These are phyloP conservation scores for Glaucomys volans DNA, from an alignment of 2,113 vertebrate species.

Conservation along the genomic window DNA sequence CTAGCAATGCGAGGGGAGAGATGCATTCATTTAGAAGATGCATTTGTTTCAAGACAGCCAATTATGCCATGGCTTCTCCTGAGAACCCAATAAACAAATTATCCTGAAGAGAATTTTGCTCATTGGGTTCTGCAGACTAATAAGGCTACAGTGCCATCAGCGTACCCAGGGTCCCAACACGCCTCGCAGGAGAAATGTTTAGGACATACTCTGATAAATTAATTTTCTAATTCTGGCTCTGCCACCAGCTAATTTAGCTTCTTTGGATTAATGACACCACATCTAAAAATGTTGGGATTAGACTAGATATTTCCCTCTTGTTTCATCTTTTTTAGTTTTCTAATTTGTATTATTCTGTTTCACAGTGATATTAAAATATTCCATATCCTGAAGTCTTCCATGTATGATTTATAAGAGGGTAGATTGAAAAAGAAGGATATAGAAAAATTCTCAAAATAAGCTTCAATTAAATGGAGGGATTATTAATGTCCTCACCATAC, in stretches of 20 bases:
- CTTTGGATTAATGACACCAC: constrained; percentile 66
- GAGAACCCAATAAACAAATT: constrained; percentile 64
- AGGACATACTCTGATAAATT: not conserved
- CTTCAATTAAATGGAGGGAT: constrained; percentile 54
- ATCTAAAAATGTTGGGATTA: constrained; percentile 41
- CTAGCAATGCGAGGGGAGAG: not conserved
- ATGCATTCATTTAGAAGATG: constrained; percentile 37
- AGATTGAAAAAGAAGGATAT: not conserved
- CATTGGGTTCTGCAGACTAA: constrained; percentile 27
- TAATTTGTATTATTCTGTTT: constrained; percentile 57
- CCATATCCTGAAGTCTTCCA: not conserved
- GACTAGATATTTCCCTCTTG: not conserved
- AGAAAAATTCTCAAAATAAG: constrained; percentile 64
- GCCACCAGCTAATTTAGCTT: constrained; percentile 67
- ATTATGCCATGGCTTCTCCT: constrained; percentile 44
- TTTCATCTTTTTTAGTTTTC: not conserved
- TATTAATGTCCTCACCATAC: constrained; percentile 36
- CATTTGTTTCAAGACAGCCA: not conserved
- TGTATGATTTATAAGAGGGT: constrained; percentile 53
- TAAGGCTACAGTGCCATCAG: not conserved
- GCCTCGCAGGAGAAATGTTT: not conserved
- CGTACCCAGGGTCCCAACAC: not conserved
- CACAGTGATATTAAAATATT: constrained; percentile 66
- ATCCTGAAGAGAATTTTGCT: constrained; percentile 14
- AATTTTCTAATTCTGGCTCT: constrained; percentile 57